A percentile compares a stretch with the other conserved stretches of the same genome.
Evolutionary conservation across 2,797 vertebrate species (phyloP).

Genomic region (Gorsachius magnificus): DNA sequence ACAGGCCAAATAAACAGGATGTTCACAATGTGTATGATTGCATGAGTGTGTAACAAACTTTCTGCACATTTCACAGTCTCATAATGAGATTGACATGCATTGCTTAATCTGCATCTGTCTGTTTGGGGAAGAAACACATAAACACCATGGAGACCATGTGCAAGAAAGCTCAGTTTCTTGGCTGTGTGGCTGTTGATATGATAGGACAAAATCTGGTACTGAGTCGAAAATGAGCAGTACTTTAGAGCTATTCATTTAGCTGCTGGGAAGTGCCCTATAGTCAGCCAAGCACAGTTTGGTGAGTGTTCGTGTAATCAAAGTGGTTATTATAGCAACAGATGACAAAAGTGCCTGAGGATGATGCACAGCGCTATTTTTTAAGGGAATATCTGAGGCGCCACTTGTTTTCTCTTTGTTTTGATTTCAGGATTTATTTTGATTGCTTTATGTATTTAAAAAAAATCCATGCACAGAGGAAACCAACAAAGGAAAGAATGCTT

Average conservation of each 20-base stretch:
- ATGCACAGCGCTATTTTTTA: constrained; percentile 38
- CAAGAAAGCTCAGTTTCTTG: constrained; percentile 39
- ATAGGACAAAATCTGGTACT: constrained; percentile 55
- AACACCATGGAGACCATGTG: constrained; percentile 68
- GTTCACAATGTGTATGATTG: constrained; percentile 81
- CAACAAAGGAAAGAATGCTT: constrained; percentile 47
- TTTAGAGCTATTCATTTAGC: constrained; percentile 42
- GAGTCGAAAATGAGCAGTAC: background rate
- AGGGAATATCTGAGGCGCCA: background rate
- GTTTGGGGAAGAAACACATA: constrained; percentile 69
- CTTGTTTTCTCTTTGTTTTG: constrained; percentile 52
- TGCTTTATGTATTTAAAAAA: background rate
- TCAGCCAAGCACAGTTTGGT: constrained; percentile 36
- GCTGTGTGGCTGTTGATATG: constrained; percentile 23
- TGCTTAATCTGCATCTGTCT: constrained; percentile 76
- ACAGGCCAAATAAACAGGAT: constrained; percentile 89
- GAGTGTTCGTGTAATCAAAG: constrained; percentile 22
- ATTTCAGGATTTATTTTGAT: constrained; percentile 52
- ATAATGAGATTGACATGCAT: constrained; percentile 75
- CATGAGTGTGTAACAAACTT: constrained; percentile 84
- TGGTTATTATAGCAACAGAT: constrained; percentile 56
- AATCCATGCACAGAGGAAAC: background rate
- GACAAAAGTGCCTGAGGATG: constrained; percentile 42
- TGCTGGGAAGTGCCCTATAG: constrained; percentile 58
- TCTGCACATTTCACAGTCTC: constrained; percentile 75